These are phyloP conservation scores for Halcyon malimbica DNA, from an alignment of 2,113 vertebrate genomes.

Conservation along the genomic window DNA sequence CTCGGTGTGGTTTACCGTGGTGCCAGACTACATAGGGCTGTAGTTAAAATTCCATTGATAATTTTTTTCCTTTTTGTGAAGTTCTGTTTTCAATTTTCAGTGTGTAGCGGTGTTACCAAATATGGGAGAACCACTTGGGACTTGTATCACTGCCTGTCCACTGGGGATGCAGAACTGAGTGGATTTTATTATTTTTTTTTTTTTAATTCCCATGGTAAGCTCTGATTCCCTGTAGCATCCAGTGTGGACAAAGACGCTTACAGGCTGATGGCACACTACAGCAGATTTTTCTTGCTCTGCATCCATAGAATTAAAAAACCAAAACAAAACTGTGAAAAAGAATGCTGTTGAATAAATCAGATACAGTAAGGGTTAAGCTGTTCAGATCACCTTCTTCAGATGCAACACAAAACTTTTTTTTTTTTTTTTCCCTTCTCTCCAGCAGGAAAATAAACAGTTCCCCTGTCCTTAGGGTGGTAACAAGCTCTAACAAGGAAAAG, in stretches of 20 bases:
- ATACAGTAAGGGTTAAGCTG: not conserved
- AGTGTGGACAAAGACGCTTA: not conserved
- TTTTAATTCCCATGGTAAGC: not conserved
- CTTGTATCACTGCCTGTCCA: not conserved
- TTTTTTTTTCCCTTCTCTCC: not conserved
- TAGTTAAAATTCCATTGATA: constrained; percentile 35
- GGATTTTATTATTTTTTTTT: not conserved
- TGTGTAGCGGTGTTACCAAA: not conserved
- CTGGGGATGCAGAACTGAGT: not conserved
- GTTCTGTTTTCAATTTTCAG: constrained; percentile 31
- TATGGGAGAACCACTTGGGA: constrained; percentile 9
- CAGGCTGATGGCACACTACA: not conserved
- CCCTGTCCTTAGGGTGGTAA: not conserved
- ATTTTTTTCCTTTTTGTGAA: not conserved
- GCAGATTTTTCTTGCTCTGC: not conserved
- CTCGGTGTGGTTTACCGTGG: not conserved
- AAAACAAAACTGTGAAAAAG: not conserved
- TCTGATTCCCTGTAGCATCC: not conserved
- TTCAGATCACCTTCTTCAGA: not conserved
- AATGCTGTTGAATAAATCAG: not conserved
- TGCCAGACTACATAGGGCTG: not conserved
- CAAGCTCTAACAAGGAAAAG: constrained; percentile 59
- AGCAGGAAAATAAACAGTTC: constrained; percentile 32
- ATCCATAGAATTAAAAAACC: not conserved
- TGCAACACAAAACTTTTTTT: not conserved